phyloP scores from a whole-genome alignment of 2,888 invertebrate species.

The Tetrapedia diversipes region DNA sequence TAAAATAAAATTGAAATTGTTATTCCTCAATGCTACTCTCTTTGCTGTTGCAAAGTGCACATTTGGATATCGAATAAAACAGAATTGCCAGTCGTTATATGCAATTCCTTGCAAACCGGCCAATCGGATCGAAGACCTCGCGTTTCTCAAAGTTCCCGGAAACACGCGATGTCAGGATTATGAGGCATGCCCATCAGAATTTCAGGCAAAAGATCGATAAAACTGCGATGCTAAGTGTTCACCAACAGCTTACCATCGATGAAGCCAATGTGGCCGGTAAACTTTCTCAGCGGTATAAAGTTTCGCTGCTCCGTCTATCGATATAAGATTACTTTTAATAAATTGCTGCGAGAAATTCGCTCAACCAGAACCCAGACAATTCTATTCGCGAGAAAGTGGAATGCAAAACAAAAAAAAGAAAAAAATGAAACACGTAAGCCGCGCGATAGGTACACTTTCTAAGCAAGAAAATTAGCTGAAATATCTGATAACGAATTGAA shows the following conservation, averaged over 20 bases:
- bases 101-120: not conserved
- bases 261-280: not conserved
- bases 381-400: not conserved
- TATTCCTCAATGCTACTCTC: too few relatives aligned
- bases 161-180: slow-evolving; percentile 32
- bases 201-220: slow-evolving; percentile 45
- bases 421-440: too few relatives aligned
- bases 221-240: slow-evolving; percentile 25
- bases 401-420: not conserved
- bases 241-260: slow-evolving; percentile 7
- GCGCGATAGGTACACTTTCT: slow-evolving; percentile 2
- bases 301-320: not conserved
- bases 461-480: not conserved
- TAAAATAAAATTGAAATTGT: too few relatives aligned
- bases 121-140: slow-evolving; percentile 3
- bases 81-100: too few relatives aligned
- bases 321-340: not conserved
- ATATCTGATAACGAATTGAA: not conserved
- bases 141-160: slow-evolving; percentile 1
- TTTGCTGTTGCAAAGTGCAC: too few relatives aligned
- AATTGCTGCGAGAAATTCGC: slow-evolving; percentile 12
- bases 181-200: not conserved
- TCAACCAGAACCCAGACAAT: not conserved
- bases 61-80: not conserved
- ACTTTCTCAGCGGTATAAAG: not conserved